Percentiles rank a stretch among this genome's conserved stretches.
Conservation (phyloP, 2,888 invertebrate species). For the Laspeyria flexula region DNA sequence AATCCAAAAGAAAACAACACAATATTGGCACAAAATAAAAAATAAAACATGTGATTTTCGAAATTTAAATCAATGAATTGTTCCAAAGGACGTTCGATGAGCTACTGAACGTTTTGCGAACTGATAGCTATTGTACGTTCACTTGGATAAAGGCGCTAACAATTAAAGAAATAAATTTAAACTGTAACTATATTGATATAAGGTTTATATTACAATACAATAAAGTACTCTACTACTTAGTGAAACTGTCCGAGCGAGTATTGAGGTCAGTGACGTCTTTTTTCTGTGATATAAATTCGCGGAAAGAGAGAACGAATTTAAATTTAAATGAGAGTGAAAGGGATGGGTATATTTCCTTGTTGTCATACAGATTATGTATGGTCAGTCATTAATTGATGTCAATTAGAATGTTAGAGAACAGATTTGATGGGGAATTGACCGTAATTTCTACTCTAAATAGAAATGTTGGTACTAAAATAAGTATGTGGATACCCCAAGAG, state of each 20-base stretch:
- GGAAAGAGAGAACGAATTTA: slow-evolving; percentile 57
- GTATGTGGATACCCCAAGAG: too few species aligned
- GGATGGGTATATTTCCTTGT: slow-evolving; percentile 34
- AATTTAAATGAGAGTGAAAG: slow-evolving; percentile 43
- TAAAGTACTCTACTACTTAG: slow-evolving; percentile 11
- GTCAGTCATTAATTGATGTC: slow-evolving; percentile 55
- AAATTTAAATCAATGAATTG: slow-evolving; percentile 28
- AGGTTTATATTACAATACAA: slow-evolving; percentile 22
- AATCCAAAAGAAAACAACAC: slow-evolving; percentile 39
- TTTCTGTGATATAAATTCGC: slow-evolving; percentile 72
- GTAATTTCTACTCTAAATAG: slow-evolving; percentile 1
- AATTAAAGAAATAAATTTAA: slow-evolving; percentile 30
- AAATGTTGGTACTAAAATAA: too few species aligned
- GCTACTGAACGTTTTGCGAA: slow-evolving; percentile 60
- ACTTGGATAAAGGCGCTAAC: slow-evolving; percentile 38
- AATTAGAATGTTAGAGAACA: slow-evolving; percentile 21
- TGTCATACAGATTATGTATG: slow-evolving; percentile 57
- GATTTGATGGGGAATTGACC: slow-evolving; percentile 11
- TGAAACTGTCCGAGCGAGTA: slow-evolving; percentile 50
- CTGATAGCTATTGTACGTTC: slow-evolving; percentile 41
- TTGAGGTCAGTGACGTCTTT: slow-evolving; percentile 84
- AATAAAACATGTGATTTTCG: slow-evolving; percentile 32
- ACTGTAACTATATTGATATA: slow-evolving; percentile 11
- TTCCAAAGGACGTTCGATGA: slow-evolving; percentile 46
- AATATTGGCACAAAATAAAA: slow-evolving; percentile 28